Evolutionary conservation across 2,797 vertebrate genomes (phyloP), one percentile per base, ranked within the genome.

Genomic region (Neostethus bicornis): DNA sequence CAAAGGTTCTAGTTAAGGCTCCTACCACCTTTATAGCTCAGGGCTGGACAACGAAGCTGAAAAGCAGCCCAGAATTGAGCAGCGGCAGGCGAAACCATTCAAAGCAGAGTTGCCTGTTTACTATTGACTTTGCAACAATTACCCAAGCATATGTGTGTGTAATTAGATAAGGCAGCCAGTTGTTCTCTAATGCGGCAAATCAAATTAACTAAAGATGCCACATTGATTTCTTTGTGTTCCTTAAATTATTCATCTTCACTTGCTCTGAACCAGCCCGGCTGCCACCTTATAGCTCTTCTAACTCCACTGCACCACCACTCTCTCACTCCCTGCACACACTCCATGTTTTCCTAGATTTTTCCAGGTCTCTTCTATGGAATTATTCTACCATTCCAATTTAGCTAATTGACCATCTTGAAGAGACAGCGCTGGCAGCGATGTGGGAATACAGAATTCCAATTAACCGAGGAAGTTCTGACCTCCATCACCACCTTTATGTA

Each of bases 171-270:
- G 83, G 81, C 86, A 90, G 76, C 82, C 79, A 73, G 83, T 90
- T 89, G 88, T 88, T 89, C 84, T 85, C 84, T 90, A 89, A 91
- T 87, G 86, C 85, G 48, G 80, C 85, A 90, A 89, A 90, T 91
- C 85, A 90, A 91, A 90, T 91, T 89, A 91, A 85, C 81, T 87
- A 87, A 86, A 88, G 87, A 90, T 89, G 84, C 89, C 84, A 84
- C 85, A 92, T 92, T 83, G 87, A 92, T 91, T 91, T 87, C 83
- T 84, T 85, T 86, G 84, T 88, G 84, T 86, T 85, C 65, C 85
- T 61, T 87, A 87, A 91, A 91, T 90, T 90, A 91, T 91, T 89
- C 81, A 89, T 91, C 80, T 86, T 86, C 81, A 79, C 79, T 86
- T 70, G 70, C 84, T 75, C 64, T 66, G 69, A 88, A 85, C 75